These are phyloP conservation scores for Eremobia ochroleuca DNA, from an alignment of 2,888 invertebrate genomes.

Conservation along the genomic window DNA sequence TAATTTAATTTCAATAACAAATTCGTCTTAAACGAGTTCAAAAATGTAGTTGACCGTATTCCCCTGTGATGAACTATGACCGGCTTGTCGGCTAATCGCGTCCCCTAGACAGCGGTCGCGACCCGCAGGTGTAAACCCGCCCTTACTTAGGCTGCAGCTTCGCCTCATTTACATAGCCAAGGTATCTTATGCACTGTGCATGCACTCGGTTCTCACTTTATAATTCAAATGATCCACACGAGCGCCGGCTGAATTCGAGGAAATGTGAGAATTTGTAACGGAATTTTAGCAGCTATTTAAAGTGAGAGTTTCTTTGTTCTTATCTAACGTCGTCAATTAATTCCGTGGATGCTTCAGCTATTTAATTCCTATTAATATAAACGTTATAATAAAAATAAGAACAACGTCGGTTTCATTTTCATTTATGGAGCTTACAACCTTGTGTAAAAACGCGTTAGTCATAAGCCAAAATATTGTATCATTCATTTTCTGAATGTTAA, in stretches of 20 bases:
- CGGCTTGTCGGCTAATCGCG: slow-evolving; percentile 56
- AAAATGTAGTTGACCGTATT: slow-evolving; percentile 65
- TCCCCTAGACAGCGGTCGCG: slow-evolving; percentile 59
- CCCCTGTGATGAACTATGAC: slow-evolving; percentile 75
- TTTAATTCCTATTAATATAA: slow-evolving; percentile 34
- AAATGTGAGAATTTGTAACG: slow-evolving; percentile 90
- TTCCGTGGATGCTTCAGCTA: slow-evolving; percentile 26
- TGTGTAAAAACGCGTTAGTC: not conserved
- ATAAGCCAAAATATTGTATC: not conserved
- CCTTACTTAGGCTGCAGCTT: slow-evolving; percentile 78
- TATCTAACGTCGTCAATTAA: slow-evolving; percentile 41
- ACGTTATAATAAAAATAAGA: slow-evolving; percentile 26
- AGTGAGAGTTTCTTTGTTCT: slow-evolving; percentile 63
- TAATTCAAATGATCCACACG: slow-evolving; percentile 88
- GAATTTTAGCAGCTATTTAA: slow-evolving; percentile 77
- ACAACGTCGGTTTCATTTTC: not conserved
- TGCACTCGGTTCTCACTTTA: slow-evolving; percentile 89
- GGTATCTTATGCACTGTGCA: slow-evolving; percentile 87
- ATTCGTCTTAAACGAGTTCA: slow-evolving; percentile 48
- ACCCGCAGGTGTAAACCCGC: slow-evolving; percentile 81
- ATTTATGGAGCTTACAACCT: slow-evolving; percentile 8
- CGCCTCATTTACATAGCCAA: slow-evolving; percentile 85
- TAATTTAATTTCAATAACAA: slow-evolving; percentile 43
- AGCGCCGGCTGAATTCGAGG: slow-evolving; percentile 80
- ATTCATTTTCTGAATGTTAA: not conserved